Conservation (phyloP, 2,888 invertebrate species). For the Apodemia mormo region DNA sequence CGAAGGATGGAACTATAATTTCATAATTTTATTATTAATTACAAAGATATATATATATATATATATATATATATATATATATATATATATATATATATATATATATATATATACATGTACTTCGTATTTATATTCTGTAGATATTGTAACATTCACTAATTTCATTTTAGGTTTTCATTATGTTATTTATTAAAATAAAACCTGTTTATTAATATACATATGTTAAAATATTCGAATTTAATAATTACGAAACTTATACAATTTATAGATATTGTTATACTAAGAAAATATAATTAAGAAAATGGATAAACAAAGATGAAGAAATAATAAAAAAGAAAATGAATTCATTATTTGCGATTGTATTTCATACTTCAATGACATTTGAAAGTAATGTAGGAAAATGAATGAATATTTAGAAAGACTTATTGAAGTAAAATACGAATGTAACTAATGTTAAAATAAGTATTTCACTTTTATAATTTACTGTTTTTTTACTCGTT, state of each 20-base stretch:
- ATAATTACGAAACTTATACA: conserved; percentile 82
- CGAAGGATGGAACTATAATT: conserved; percentile 32
- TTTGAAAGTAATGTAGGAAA: conserved; percentile 78
- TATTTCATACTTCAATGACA: conserved; percentile 80
- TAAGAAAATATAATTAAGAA: conserved; percentile 82
- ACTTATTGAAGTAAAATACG: conserved; percentile 81
- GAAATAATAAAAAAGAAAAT: conserved; percentile 72
- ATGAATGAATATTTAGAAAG: conserved; percentile 81
- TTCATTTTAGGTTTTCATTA: conserved; percentile 54
- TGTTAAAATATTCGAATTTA: conserved; percentile 83
- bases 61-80: no score
- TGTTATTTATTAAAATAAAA: conserved; percentile 76
- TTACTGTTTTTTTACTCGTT: conserved; percentile 43
- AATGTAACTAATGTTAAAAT: conserved; percentile 77
- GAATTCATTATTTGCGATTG: conserved; percentile 78
- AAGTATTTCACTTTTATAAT: conserved; percentile 70
- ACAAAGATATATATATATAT: not conserved
- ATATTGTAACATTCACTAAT: conserved; percentile 61
- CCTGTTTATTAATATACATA: conserved; percentile 82
- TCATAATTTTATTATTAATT: conserved; percentile 42
- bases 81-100: no score
- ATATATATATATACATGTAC: conserved; percentile 50
- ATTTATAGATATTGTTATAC: conserved; percentile 82
- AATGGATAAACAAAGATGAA: conserved; percentile 80
- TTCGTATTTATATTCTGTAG: conserved; percentile 53